These are phyloP conservation scores for Vireo griseus DNA, from an alignment of 2,797 vertebrate species.

Conservation along the genomic window DNA sequence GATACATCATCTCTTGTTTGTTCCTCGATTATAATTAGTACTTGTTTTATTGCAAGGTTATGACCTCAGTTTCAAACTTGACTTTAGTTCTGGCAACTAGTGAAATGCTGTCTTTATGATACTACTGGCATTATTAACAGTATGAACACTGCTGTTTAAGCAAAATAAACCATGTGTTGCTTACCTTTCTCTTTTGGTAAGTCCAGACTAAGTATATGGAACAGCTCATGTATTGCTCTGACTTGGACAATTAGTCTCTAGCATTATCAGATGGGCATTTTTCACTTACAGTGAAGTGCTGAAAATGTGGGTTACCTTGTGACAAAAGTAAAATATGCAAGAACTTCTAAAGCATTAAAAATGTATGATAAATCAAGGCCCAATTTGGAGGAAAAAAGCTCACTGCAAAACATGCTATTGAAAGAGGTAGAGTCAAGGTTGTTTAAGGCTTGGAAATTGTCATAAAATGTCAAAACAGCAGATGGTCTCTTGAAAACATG, in stretches of 20 bases:
- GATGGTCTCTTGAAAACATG: conserved; percentile 56
- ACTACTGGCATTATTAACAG: conserved; percentile 55
- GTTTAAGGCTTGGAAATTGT: conserved; percentile 54
- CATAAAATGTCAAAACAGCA: conserved; percentile 59
- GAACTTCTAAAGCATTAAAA: conserved; percentile 31
- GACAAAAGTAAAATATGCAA: conserved; percentile 29
- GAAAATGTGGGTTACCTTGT: conserved; percentile 43
- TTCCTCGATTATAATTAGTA: conserved; percentile 59
- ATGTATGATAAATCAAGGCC: conserved; percentile 36
- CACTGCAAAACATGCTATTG: conserved; percentile 33
- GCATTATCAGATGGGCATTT: conserved; percentile 16
- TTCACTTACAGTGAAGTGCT: conserved; percentile 44
- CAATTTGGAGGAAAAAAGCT: neutral
- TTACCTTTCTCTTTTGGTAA: conserved; percentile 57
- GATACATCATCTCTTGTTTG: conserved; percentile 55
- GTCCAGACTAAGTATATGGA: conserved; percentile 32
- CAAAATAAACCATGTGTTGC: conserved; percentile 56
- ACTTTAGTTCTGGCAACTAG: conserved; percentile 62
- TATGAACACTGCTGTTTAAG: conserved; percentile 51
- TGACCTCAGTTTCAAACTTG: conserved; percentile 51
- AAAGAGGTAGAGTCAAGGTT: conserved; percentile 50
- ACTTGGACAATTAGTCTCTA: conserved; percentile 18
- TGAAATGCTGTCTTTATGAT: conserved; percentile 59
- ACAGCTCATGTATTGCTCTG: conserved; percentile 47
- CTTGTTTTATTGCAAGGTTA: conserved; percentile 53